Evolutionary conservation across 2,888 invertebrate species (phyloP).

Genomic region (Morpho achilles): DNA sequence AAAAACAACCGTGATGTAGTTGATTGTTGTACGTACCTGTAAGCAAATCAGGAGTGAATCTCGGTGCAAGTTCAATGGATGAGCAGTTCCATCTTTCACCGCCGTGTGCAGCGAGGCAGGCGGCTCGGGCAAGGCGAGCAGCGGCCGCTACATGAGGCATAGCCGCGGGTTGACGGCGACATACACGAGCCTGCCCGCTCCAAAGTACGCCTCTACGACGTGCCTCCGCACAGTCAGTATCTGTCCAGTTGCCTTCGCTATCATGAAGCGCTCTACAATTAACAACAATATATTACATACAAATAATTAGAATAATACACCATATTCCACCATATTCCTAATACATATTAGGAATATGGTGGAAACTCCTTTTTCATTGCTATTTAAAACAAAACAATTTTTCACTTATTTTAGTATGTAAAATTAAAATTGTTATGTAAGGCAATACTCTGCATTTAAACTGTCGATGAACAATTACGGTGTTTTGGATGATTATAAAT

Average conservation of each 20-base stretch:
- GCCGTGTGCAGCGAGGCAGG: conserved; percentile 85
- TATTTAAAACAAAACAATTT: too few species aligned
- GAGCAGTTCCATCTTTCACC: conserved; percentile 92
- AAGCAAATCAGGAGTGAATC: conserved; percentile 86
- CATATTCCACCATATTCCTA: too few species aligned
- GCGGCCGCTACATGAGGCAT: conserved; percentile 89
- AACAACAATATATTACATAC: conserved; percentile 5
- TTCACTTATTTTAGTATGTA: too few species aligned
- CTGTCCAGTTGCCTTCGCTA: conserved; percentile 71
- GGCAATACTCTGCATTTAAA: too few species aligned
- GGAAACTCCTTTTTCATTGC: too few species aligned
- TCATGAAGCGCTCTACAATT: conserved; percentile 57
- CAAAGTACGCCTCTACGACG: conserved; percentile 76
- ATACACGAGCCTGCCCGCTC: conserved; percentile 81
- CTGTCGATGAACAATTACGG: too few species aligned
- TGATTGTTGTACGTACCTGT: conserved; percentile 76
- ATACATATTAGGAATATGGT: too few species aligned
- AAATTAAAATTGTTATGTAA: too few species aligned
- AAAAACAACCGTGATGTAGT: too few species aligned
- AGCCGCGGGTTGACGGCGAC: conserved; percentile 81
- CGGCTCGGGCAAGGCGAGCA: conserved; percentile 82
- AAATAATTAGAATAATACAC: too few species aligned
- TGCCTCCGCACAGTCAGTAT: conserved; percentile 59
- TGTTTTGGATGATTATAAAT: too few species aligned
- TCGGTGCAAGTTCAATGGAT: conserved; percentile 84